Base-by-base conservation (phyloP, 2,113 vertebrate species). In the Aegithalos caudatus region DNA sequence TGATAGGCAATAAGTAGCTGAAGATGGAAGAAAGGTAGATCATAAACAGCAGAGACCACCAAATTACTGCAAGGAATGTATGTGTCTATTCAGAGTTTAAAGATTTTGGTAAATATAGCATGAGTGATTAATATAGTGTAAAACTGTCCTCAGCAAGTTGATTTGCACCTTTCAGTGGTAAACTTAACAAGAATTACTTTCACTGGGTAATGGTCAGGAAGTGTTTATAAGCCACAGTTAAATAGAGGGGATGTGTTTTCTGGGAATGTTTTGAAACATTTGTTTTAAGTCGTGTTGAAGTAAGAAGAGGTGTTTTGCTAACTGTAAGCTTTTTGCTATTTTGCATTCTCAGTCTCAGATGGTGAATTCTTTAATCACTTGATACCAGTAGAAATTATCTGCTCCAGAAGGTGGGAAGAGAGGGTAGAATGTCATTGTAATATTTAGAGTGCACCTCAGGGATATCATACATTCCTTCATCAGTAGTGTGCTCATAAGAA, bases 1-100 rank as follows among this genome's bases (percentile, higher is more conserved):
- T 90, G n/a, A 61, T 90, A 90, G 86, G 40, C 48, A 92, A 56
- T 72, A 92, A 76, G 89, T 86, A 95, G 47, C 47, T 73, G 66
- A 88, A 81, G 84, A 83, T 88, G 90, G 81, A 92, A 94, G 64
- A 31, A 92, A 72, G 44, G 37, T 16, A 20, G 53, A 53, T 51
- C 29, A 40, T 76, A 79, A 93, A 53, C 17, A 53, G 14, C 14
- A 44, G 60, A 87, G 65, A 62, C 51, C 47, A 57, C 37, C 25
- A 10, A n/a, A 71, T 47, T 77, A 45, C 44, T 90, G 21, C 33
- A 82, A 83, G 31, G 70, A 58, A 71, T 6, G 3, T 74, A 54
- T 54, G 9, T 37, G 9, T 88, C 27, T 71, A 8, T 27, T 71
- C 40, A 51, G 64, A 70, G 37, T 84, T 67, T 7, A 86, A 87